phyloP scores from a whole-genome alignment of 2,888 invertebrate species.

The Zeuzera pyrina region DNA sequence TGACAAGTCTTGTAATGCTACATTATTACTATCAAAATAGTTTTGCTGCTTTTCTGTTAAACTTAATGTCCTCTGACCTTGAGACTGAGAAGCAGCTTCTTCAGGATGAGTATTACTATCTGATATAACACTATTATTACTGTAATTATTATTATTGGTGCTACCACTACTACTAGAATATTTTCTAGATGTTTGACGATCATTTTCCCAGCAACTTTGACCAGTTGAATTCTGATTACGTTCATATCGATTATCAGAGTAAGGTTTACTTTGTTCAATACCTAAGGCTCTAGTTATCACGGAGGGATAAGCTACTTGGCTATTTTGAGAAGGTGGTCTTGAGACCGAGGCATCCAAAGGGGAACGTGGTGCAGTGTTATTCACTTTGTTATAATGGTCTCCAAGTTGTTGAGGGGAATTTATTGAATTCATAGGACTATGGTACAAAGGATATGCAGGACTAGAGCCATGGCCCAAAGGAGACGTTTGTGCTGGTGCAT shows the following conservation, averaged over 20 bases:
- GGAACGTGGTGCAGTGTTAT: slow-evolving; percentile 76
- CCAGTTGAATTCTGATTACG: slow-evolving; percentile 61
- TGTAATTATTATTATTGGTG: slow-evolving; percentile 50
- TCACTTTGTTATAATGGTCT: slow-evolving; percentile 63
- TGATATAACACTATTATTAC: slow-evolving; percentile 46
- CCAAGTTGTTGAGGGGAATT: slow-evolving; percentile 80
- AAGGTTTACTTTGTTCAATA: slow-evolving; percentile 72
- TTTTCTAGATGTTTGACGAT: slow-evolving; percentile 62
- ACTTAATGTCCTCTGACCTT: slow-evolving; percentile 58
- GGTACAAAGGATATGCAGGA: slow-evolving; percentile 88
- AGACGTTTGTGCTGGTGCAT: slow-evolving; percentile 81
- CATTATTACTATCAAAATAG: slow-evolving; percentile 77
- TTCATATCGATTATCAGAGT: slow-evolving; percentile 69
- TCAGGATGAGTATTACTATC: slow-evolving; percentile 66
- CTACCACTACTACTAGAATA: slow-evolving; percentile 57
- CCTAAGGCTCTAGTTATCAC: slow-evolving; percentile 85
- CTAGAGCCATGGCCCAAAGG: slow-evolving; percentile 83
- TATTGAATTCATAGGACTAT: slow-evolving; percentile 85
- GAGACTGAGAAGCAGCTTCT: slow-evolving; percentile 51
- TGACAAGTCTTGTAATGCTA: slow-evolving; percentile 79
- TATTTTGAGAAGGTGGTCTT: slow-evolving; percentile 73
- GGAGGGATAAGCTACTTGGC: slow-evolving; percentile 84
- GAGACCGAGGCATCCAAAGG: slow-evolving; percentile 80
- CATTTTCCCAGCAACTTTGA: slow-evolving; percentile 74
- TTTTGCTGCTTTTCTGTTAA: slow-evolving; percentile 70